These are phyloP conservation scores for Camponotus floridanus DNA, from an alignment of 1,140 invertebrate species.

Conservation along the genomic window DNA sequence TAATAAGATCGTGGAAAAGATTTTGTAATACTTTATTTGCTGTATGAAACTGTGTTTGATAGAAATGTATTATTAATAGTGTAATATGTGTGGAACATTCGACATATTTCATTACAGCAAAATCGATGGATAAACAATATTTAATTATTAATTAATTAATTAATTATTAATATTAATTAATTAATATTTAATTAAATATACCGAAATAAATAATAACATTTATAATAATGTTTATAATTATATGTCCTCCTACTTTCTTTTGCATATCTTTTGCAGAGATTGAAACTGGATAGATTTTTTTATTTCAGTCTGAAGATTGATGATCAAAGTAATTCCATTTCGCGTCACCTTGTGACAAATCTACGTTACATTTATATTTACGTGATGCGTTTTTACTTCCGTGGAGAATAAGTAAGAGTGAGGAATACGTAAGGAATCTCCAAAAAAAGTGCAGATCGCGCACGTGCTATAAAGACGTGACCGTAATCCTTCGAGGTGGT, in stretches of 20 bases:
- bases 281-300: background rate
- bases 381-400: background rate
- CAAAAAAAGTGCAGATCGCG: background rate
- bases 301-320: background rate
- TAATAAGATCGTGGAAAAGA: background rate
- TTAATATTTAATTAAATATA: background rate
- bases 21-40: background rate
- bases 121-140: background rate
- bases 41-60: background rate
- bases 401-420: background rate
- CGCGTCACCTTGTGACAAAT: no score
- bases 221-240: background rate
- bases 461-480: constrained; percentile 41
- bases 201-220: background rate
- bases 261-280: background rate
- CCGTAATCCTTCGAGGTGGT: constrained; percentile 64
- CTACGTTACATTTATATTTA: background rate
- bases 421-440: background rate
- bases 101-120: background rate
- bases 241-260: background rate
- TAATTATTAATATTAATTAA: no score
- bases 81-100: background rate
- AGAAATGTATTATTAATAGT: background rate
- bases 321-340: background rate
- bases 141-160: no score